Conservation (phyloP, 1,140 invertebrate genomes). For the Doryteuthis pealeii region DNA sequence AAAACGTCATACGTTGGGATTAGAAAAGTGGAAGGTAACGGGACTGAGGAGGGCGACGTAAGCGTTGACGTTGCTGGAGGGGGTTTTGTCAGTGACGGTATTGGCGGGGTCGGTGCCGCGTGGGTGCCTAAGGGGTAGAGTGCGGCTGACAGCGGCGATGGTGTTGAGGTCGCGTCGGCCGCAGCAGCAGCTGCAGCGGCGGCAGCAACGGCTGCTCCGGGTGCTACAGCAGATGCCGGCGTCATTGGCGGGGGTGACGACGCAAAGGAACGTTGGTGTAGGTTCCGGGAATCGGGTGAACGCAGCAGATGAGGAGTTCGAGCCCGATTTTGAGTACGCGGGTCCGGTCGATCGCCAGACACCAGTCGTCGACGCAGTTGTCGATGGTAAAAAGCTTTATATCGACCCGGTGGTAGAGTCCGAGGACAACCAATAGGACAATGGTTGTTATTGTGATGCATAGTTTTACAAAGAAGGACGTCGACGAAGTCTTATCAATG, state of each 20-base stretch:
- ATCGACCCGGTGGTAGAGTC: slow-evolving; percentile 50
- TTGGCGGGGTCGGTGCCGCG: background rate
- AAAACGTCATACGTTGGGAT: slow-evolving; percentile 48
- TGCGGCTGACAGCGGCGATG: too few relatives aligned
- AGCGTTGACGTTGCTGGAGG: background rate
- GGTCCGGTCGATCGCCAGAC: slow-evolving; percentile 43
- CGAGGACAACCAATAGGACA: slow-evolving; percentile 45
- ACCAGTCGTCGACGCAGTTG: slow-evolving; percentile 55
- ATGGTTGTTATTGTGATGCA: slow-evolving; percentile 49
- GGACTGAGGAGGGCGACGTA: background rate
- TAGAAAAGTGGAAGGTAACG: background rate
- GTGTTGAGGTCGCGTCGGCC: too few relatives aligned
- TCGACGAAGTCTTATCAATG: slow-evolving; percentile 24
- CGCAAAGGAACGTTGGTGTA: slow-evolving; percentile 19
- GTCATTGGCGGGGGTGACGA: background rate
- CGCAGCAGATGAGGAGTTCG: slow-evolving; percentile 52
- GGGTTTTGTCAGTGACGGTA: background rate
- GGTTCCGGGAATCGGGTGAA: slow-evolving; percentile 55
- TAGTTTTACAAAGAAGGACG: slow-evolving; percentile 48
- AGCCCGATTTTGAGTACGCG: slow-evolving; percentile 40
- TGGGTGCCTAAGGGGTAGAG: too few relatives aligned
- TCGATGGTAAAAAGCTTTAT: slow-evolving; percentile 52
- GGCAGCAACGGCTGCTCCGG: background rate
- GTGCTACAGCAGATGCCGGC: background rate
- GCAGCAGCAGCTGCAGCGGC: too few relatives aligned